Conservation (phyloP, 2,888 invertebrate species). For the Pristionchus mayeri region DNA sequence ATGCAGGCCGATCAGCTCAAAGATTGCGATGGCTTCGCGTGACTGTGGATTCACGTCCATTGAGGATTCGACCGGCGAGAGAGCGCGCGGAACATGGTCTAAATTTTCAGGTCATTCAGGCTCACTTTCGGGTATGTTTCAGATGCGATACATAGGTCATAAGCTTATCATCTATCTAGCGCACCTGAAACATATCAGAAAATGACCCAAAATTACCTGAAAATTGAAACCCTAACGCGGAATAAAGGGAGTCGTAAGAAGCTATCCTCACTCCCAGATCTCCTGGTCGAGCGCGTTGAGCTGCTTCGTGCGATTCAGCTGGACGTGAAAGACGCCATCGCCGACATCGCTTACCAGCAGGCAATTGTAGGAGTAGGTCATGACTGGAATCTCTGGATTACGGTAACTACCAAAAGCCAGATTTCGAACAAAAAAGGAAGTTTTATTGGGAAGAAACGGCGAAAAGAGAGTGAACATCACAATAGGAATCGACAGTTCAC, state of each 20-base stretch:
- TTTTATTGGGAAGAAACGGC: background rate
- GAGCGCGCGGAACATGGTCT: background rate
- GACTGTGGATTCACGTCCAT: too few species aligned
- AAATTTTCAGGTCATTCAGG: too few species aligned
- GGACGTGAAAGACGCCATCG: conserved; percentile 64
- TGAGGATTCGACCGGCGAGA: background rate
- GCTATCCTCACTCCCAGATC: conserved; percentile 6
- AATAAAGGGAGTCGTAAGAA: too few species aligned
- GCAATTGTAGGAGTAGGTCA: conserved; percentile 32
- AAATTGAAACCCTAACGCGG: too few species aligned
- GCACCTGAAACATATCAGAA: too few species aligned
- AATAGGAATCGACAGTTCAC: conserved; percentile 18
- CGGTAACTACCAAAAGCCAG: background rate
- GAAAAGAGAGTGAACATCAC: background rate
- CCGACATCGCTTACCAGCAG: conserved; percentile 44
- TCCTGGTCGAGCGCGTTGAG: conserved; percentile 61
- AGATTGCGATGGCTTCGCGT: too few species aligned
- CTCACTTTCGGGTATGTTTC: too few species aligned
- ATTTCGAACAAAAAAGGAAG: background rate
- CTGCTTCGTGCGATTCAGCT: conserved; percentile 69
- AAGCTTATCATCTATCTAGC: too few species aligned
- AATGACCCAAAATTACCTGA: too few species aligned
- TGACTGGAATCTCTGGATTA: background rate
- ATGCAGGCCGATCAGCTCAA: too few species aligned
- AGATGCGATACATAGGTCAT: too few species aligned